Base-by-base conservation (phyloP, 1,140 invertebrate species). In the Calycopis cecrops region DNA sequence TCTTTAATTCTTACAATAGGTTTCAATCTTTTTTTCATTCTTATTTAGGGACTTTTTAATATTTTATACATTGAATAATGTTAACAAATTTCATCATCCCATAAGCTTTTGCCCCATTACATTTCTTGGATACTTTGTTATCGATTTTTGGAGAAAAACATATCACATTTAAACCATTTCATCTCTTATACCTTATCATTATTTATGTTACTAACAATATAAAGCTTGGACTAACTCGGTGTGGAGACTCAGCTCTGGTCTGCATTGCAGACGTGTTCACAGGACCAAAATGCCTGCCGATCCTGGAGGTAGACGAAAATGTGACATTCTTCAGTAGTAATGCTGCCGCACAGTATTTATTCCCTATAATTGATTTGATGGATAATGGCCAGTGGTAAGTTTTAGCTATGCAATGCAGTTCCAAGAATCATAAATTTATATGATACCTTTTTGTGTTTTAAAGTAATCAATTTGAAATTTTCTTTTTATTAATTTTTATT, bases 301-400 rank as follows among this genome's bases (percentile, higher is more conserved):
- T 79, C 4, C 63, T 88, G 47, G 73, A 80, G 55, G 79, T 86
- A 3, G 73, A 82, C 49, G 75, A 75, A 0, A 67, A 78, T 37
- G 56, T 87, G 8, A 63, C 52, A 4, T 84, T 88, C 67, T 88
- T 88, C 65, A 85, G 82, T 18, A 85, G 79, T 52, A 88, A 88
- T 67, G 86, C 87, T 0, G 86, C 85, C 0, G 59, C 64, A 4
- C 73, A 81, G 51, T 88, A 80, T 53, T 57, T 88, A 12, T 78
- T 85, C 53, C 77, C 87, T 1, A 55, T 76, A 0, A 37, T 80
- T 42, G 76, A 85, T 53, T 35, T 79, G 17, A 69, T 75, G 11
- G 58, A 74, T 18, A 70, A 82, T 63, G 65, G 73, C 17, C 70
- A 72, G 53, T 83, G 82, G 82, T 83, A 44, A 65, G 71, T 60